Evolutionary conservation across 2,888 invertebrate genomes (phyloP).

Genomic region (Melanchra persicariae): DNA sequence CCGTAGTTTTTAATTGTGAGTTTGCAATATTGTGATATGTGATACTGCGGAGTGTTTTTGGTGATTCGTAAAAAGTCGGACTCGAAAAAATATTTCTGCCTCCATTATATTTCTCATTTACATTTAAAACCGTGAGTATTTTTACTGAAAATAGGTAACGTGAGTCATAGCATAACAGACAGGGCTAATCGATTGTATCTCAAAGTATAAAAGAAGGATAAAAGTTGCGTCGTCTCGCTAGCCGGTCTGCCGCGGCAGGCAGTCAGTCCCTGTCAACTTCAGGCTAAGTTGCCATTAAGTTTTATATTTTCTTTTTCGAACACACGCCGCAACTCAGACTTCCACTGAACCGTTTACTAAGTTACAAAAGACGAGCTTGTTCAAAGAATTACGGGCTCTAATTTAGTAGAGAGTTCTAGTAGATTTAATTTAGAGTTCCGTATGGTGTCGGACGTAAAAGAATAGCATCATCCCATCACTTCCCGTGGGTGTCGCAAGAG

Average conservation of each 20-base stretch:
- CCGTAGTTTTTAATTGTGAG: slow-evolving; percentile 57
- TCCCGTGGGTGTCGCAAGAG: no score
- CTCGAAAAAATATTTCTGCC: background rate
- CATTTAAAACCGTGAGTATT: slow-evolving; percentile 30
- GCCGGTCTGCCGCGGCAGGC: slow-evolving; percentile 65
- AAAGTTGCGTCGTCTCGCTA: slow-evolving; percentile 66
- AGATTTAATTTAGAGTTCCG: no score
- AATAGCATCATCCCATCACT: no score
- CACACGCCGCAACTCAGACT: slow-evolving; percentile 63
- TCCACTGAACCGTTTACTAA: slow-evolving; percentile 57
- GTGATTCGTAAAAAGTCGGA: background rate
- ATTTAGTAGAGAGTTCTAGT: no score
- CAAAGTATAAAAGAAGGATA: slow-evolving; percentile 57
- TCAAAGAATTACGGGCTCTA: slow-evolving; percentile 32
- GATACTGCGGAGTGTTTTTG: slow-evolving; percentile 32
- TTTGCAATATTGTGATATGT: slow-evolving; percentile 42
- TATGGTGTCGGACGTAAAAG: no score
- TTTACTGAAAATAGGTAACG: slow-evolving; percentile 23
- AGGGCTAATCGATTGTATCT: slow-evolving; percentile 53
- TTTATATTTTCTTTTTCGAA: slow-evolving; percentile 75
- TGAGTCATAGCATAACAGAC: slow-evolving; percentile 33
- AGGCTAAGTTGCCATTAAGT: slow-evolving; percentile 79
- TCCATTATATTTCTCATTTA: background rate
- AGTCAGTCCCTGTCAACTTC: slow-evolving; percentile 83
- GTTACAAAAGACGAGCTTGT: slow-evolving; percentile 51